phyloP scores from a whole-genome alignment of 2,888 invertebrate genomes.

The Hyposoter dolosus region DNA sequence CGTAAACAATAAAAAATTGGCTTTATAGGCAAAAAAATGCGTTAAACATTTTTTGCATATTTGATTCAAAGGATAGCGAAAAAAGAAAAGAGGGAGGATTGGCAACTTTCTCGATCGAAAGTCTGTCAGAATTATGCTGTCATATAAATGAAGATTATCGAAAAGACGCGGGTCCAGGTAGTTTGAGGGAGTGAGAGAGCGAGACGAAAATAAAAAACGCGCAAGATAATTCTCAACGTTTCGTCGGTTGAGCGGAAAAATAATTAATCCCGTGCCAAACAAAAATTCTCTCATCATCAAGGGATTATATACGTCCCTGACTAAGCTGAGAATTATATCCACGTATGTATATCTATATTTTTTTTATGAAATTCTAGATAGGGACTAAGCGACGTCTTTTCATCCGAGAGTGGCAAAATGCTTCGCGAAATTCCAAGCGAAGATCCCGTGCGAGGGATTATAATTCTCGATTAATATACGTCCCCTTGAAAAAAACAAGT shows the following conservation, averaged over 20 bases:
- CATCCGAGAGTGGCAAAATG: conserved; percentile 23
- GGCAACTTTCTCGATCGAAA: conserved; percentile 50
- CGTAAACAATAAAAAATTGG: neutral
- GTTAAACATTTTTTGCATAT: neutral
- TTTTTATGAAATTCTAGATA: conserved; percentile 33
- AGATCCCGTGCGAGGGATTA: conserved; percentile 68
- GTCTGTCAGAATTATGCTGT: conserved; percentile 17
- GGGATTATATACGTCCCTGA: conserved; percentile 61
- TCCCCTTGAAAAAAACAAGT: conserved; percentile 44
- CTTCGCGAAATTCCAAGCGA: conserved; percentile 63
- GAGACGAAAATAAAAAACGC: conserved; percentile 1
- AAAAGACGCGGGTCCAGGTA: conserved; percentile 39
- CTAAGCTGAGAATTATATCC: neutral
- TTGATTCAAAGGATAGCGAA: neutral
- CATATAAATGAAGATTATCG: conserved; percentile 44
- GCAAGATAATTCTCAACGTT: conserved; percentile 21
- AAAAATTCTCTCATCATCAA: conserved; percentile 54
- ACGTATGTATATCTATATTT: neutral
- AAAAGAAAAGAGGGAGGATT: neutral
- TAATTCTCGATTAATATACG: conserved; percentile 74
- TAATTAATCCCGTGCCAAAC: conserved; percentile 73
- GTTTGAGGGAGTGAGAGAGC: neutral
- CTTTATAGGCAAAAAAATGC: neutral
- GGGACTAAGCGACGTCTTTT: conserved; percentile 30
- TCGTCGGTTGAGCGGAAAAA: conserved; percentile 66